Base-by-base conservation (phyloP, 2,888 invertebrate species). In the Amblyjoppa proteus region DNA sequence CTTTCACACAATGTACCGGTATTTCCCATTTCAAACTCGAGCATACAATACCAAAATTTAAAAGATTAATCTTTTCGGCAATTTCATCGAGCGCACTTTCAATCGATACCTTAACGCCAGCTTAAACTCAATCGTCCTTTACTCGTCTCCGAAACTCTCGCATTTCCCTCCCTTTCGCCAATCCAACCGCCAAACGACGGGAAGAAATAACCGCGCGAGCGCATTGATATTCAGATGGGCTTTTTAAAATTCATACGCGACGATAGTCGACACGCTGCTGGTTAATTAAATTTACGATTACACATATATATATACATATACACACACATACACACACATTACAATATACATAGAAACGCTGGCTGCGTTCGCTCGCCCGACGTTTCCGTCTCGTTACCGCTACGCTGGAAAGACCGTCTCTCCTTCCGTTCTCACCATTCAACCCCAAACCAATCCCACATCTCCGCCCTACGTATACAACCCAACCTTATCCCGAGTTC, bases 211-310 rank as follows among this genome's bases (percentile, higher is more conserved):
- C 53, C 58, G 34, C 64, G 38, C 34, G 45, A 25, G 3, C 41
- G 9, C 31, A 61, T 76, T 71, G 25, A 83, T 87, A 87, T 87
- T 89, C 86, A 86, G 88, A 83, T 84, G 82, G 81, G 84, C 73
- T 77, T 87, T 87, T 88, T 86, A 88, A 89, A 89, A 89, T 88
- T 88, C 87, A 89, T 89, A 83, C 79, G 77, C 83, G 85, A 85
- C 85, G 85, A 86, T 87, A 84, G 88, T 84, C 84, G 77, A 83
- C 84, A 84, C 70, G 85, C 82, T 58, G 81, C 73, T 66, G 84
- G 88, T 87, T 89, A 87, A 89, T 89, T 88, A 86, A 87, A 88
- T 88, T 88, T 87, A 78, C 85, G 77, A 77, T 81, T 83, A 79
- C 87, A 83, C 85, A n/a, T 34, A 45, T 20, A 56, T 4, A 53